Evolutionary conservation across 2,113 vertebrate genomes (phyloP), one percentile per base, ranked within the genome.

Genomic region (Odontophorus gujanensis): DNA sequence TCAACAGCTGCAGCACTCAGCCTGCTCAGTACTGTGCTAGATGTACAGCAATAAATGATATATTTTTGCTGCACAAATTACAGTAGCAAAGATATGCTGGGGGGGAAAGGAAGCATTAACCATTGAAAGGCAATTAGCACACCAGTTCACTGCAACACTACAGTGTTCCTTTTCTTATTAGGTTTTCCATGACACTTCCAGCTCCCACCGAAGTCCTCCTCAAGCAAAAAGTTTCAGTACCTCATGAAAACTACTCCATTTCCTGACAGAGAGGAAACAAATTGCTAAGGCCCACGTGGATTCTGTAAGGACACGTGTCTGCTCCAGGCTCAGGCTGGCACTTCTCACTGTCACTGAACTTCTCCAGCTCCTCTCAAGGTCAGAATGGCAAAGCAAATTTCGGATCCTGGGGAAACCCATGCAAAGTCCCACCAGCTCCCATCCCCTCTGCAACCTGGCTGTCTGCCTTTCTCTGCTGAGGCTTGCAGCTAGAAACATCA

Each of bases 1-100:
- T 82, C 77, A 94, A 82, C 81, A 94, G 88, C 10, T 24, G 20
- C 40, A 93, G 90, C 86, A 4, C 66, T 65, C 77, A 6, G 83
- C 81, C 92, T 92, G 92, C 81, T 36, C 76, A 2, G 8, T 26
- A 76, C 15, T 69, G 90, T 65, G 53, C 80, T 69, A n/a, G 76
- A 65, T 6, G 20, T 4, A 22, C 57, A 59, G 73, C 82, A 65
- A 19, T 17, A 68, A 92, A 38, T 0, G 2, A 19, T 11, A 40
- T 5, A 14, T 32, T 26, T 77, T 8, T 58, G 83, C 53, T 75
- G 13, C 89, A 50, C 62, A 42, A 55, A 62, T 43, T 11, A 13
- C 57, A 73, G 88, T 67, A 81, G 66, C 9, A 2, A 61, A 32
- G 4, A 45, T 40, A 30, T 0, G 2, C 93, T 0, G 0, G 58